These are phyloP conservation scores for Dilophus febrilis DNA, from an alignment of 2,888 invertebrate genomes.

Conservation along the genomic window DNA sequence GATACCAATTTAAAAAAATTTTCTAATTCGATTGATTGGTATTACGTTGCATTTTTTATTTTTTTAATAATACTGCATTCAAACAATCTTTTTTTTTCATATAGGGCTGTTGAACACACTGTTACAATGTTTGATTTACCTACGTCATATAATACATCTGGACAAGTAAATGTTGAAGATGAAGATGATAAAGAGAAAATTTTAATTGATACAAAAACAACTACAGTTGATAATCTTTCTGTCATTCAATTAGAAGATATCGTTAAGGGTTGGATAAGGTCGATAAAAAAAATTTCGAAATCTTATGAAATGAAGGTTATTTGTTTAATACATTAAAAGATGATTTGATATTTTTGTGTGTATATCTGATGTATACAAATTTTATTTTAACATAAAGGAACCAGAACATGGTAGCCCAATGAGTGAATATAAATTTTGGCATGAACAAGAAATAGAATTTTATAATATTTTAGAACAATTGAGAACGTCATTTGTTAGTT, in stretches of 20 bases:
- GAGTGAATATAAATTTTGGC: conserved; percentile 76
- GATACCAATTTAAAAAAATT: conserved; percentile 34
- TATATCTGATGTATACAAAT: not conserved
- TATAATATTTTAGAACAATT: conserved; percentile 68
- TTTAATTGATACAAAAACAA: conserved; percentile 21
- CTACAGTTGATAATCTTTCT: conserved; percentile 21
- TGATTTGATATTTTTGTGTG: not conserved
- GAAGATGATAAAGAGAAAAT: conserved; percentile 26
- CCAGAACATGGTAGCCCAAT: conserved; percentile 60
- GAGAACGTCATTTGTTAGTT: conserved; percentile 38
- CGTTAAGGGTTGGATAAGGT: conserved; percentile 33
- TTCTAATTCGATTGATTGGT: conserved; percentile 33
- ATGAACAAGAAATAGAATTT: conserved; percentile 58
- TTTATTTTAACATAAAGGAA: conserved; percentile 22
- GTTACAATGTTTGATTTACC: conserved; percentile 27
- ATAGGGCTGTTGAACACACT: conserved; percentile 23
- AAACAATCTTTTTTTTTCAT: not conserved
- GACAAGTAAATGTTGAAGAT: conserved; percentile 25
- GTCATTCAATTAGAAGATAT: conserved; percentile 34
- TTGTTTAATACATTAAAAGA: not conserved
- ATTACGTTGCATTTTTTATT: conserved; percentile 4
- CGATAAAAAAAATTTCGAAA: conserved; percentile 29
- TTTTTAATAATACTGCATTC: too few relatives aligned
- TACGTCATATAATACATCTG: conserved; percentile 25
- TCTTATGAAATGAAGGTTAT: conserved; percentile 19